Conservation (phyloP, 2,797 vertebrate genomes). For the Enteromius anoplus region DNA sequence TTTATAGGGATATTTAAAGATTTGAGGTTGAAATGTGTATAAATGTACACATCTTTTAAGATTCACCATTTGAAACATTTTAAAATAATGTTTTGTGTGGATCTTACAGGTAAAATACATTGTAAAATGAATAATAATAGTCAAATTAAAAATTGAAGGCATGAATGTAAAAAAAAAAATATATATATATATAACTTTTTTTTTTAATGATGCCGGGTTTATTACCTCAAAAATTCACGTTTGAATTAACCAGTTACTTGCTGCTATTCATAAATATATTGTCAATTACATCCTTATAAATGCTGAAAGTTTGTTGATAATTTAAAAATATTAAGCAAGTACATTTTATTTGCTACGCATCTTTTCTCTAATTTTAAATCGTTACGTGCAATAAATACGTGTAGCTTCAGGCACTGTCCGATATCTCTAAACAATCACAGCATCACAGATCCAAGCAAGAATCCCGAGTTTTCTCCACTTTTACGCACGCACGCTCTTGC, state of each 20-base stretch:
- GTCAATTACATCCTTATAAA: neutral
- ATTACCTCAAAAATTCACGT: neutral
- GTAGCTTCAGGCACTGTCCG: neutral
- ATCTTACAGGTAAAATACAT: neutral
- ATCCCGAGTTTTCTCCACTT: constrained; percentile 32
- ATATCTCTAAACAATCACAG: neutral
- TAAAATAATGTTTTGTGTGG: neutral
- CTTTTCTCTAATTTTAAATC: neutral
- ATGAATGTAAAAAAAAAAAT: neutral
- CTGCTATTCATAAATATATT: neutral
- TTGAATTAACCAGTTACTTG: neutral
- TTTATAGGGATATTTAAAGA: neutral
- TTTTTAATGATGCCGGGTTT: neutral
- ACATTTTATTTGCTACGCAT: neutral
- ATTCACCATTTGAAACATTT: neutral
- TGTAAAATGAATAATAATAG: neutral
- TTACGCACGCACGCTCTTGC: constrained; percentile 46
- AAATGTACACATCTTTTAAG: neutral
- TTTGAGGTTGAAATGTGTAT: neutral
- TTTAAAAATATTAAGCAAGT: neutral
- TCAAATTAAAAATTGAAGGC: neutral
- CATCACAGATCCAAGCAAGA: constrained; percentile 8
- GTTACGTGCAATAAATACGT: constrained; percentile 13
- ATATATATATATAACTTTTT: no score
- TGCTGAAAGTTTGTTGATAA: neutral